Base-by-base conservation (phyloP, 1,140 invertebrate species). In the Drosophila asahinai region DNA sequence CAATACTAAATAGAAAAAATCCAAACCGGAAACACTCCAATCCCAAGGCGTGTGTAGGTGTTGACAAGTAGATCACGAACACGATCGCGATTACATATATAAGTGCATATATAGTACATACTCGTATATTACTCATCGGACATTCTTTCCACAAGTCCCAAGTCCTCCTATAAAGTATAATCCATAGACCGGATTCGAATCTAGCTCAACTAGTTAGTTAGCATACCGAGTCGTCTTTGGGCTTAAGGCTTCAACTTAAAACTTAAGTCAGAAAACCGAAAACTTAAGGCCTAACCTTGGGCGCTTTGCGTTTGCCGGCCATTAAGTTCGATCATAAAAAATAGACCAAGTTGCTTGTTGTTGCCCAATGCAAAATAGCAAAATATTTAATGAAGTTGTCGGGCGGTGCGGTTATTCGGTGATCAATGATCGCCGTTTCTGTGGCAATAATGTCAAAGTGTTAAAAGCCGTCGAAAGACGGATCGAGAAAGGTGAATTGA, bases 161-260 rank as follows among this genome's bases (percentile, higher is more conserved):
- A 33, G 27, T 70, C 64, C 65, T 68, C 64, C 48, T 40, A 58
- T 51, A 40, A 43, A 45, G 33, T 15, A 51, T 12, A 30, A 5
- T 11, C 42, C 2, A 22, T 38, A 42, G 48, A 74, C 71, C 71
- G 68, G 71, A 74, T 74, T 15, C 33, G 48, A 72, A 86, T 87
- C 84, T 84, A 89, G 84, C 83, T 67, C 84, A 87, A 87, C 84
- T 84, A 89, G 84, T 87, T 87, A 84, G 84, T 87, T 87, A 87
- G 65, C 83, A 89, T 84, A 78, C 52, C 38, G 61, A 71, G 75
- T 66, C 81, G 74, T 67, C 48, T 63, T 62, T 81, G 78, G 78
- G 74, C 61, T 64, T 58, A 51, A 61, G 33, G 40, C 36, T 42
- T 81, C 66, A 47, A 70, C 78, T 86, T 86, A 36, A 54, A 14